Evolutionary conservation across 2,888 invertebrate species (phyloP).

Genomic region (Euzetes globulus): DNA sequence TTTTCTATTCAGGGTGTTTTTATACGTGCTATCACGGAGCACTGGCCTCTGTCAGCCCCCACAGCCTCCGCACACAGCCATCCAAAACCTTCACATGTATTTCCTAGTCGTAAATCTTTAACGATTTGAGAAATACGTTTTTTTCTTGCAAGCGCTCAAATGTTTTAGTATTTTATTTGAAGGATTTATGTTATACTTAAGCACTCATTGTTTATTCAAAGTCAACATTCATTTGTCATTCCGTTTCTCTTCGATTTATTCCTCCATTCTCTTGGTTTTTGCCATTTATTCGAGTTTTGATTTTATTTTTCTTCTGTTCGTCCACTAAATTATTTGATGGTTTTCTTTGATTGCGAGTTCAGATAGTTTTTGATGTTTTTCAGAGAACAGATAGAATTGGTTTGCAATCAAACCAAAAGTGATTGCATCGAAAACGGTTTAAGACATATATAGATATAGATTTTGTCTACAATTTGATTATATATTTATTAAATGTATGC

Average conservation of each 20-base stretch:
- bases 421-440: not conserved
- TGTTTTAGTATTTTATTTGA: not conserved
- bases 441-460: not conserved
- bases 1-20: not conserved
- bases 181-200: slow-evolving; percentile 11
- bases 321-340: not conserved
- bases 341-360: too few relatives aligned
- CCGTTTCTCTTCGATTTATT: not conserved
- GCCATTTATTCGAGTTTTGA: not conserved
- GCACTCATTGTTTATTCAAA: not conserved
- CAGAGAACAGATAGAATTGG: too few relatives aligned
- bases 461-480: slow-evolving; percentile 1
- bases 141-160: not conserved
- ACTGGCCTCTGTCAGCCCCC: not conserved
- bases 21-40: not conserved
- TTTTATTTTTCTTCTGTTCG: not conserved
- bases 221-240: slow-evolving; percentile 11
- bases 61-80: not conserved
- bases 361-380: too few relatives aligned
- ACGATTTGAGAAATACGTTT: not conserved
- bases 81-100: not conserved
- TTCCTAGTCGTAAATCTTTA: slow-evolving; percentile 11
- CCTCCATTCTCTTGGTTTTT: not conserved
- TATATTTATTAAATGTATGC: not conserved
- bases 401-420: not conserved